Percentiles rank a stretch among this genome's conserved stretches.
Conservation (phyloP, 2,888 invertebrate species). For the Tortrix viridana region DNA sequence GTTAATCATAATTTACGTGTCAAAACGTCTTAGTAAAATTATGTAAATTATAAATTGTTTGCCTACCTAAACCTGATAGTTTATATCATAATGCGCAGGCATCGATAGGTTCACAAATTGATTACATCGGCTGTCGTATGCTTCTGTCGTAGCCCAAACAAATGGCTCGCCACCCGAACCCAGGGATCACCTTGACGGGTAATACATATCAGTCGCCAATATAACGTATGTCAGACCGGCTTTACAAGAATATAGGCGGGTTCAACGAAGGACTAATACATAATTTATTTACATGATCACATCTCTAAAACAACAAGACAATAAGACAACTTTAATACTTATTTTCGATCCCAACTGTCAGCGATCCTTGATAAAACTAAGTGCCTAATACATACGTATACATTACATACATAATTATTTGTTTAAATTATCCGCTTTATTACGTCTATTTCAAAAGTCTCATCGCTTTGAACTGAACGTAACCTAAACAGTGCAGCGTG, state of each 20-base stretch:
- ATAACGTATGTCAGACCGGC: constrained; percentile 21
- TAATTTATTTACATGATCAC: too few species aligned
- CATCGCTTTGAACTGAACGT: constrained; percentile 3
- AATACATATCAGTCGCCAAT: constrained; percentile 10
- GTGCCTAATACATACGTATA: too few species aligned
- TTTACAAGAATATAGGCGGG: constrained; percentile 21
- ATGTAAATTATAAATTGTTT: too few species aligned
- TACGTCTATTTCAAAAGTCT: constrained; percentile 5
- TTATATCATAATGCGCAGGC: neutral
- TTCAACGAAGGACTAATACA: too few species aligned
- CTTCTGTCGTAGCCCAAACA: constrained; percentile 16
- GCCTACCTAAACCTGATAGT: too few species aligned
- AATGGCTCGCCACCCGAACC: constrained; percentile 15
- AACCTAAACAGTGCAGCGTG: constrained; percentile 13
- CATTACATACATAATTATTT: neutral
- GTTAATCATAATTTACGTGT: too few species aligned
- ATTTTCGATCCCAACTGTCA: neutral
- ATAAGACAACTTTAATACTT: neutral
- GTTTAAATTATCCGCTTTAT: constrained; percentile 9
- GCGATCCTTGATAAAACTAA: neutral
- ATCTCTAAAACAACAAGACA: too few species aligned
- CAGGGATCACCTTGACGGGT: constrained; percentile 14
- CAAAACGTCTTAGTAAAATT: too few species aligned
- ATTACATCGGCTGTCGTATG: constrained; percentile 19
- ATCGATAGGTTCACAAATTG: constrained; percentile 3